Evolutionary conservation across 2,113 vertebrate genomes (phyloP).

Genomic region (Tragulus kanchil): DNA sequence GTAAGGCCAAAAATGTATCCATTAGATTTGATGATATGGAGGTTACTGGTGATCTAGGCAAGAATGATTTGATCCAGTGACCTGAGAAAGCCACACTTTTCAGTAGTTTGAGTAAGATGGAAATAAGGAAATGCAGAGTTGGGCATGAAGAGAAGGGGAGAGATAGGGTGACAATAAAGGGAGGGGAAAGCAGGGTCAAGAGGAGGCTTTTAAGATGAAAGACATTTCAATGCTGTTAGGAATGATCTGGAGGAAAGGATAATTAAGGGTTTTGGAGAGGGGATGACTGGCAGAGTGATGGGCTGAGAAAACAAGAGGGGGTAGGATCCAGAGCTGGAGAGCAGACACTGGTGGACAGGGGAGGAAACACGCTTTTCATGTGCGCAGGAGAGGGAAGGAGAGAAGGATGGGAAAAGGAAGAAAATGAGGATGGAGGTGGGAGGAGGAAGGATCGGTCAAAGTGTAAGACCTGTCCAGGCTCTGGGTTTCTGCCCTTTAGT

Average conservation of each 20-base stretch:
- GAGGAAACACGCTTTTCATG: not conserved
- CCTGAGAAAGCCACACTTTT: not conserved
- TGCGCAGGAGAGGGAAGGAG: not conserved
- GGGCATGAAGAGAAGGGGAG: not conserved
- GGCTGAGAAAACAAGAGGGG: not conserved
- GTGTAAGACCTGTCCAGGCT: not conserved
- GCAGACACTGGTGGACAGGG: not conserved
- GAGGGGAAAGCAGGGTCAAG: not conserved
- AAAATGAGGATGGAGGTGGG: too few relatives aligned
- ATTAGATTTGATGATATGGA: accelerated
- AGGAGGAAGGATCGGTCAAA: too few relatives aligned
- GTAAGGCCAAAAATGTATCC: not conserved
- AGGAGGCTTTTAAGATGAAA: not conserved
- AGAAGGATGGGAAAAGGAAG: not conserved
- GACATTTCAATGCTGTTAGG: not conserved
- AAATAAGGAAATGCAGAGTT: not conserved
- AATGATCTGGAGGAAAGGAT: not conserved
- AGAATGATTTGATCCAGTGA: not conserved
- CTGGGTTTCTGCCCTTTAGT: not conserved
- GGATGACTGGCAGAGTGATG: not conserved
- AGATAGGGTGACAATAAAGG: too few relatives aligned
- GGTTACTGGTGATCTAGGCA: not conserved
- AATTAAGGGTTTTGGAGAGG: not conserved
- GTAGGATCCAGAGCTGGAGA: not conserved
- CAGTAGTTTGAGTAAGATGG: not conserved